A percentile compares a stretch with the other conserved stretches of the same genome.
Evolutionary conservation across 64 coral and sea anemone genomes (phyloP).

Genomic region (Platygyra sinensis): DNA sequence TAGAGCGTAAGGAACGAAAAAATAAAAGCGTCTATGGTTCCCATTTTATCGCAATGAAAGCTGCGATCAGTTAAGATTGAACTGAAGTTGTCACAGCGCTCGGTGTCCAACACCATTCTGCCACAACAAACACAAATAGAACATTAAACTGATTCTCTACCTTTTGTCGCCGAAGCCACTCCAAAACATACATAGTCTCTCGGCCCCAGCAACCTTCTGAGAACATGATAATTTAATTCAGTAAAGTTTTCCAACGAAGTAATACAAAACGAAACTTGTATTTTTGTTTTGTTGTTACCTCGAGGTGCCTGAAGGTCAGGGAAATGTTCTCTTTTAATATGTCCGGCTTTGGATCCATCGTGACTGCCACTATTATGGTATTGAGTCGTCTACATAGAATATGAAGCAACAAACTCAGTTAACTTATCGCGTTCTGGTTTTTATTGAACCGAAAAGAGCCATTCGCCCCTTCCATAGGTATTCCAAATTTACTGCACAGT

Average conservation of each 20-base stretch:
- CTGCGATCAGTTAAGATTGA: no score
- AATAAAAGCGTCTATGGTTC: no score
- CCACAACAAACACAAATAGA: no score
- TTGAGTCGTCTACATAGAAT: background rate
- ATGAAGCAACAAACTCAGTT: no score
- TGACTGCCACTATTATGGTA: background rate
- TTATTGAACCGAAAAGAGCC: background rate
- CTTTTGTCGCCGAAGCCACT: background rate
- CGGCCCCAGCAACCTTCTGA: background rate
- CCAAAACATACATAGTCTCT: conserved; percentile 24
- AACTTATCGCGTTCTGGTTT: no score
- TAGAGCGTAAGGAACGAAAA: no score
- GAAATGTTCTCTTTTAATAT: background rate
- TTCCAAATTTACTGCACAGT: no score
- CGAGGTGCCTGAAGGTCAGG: background rate
- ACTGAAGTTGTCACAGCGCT: no score
- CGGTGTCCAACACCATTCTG: no score
- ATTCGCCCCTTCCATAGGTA: no score
- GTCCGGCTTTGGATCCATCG: background rate
- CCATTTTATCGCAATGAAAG: no score
- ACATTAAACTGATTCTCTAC: background rate
- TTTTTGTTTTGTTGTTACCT: background rate
- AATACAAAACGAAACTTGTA: background rate
- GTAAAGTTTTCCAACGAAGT: background rate
- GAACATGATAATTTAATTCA: background rate